Conservation (phyloP, 2,888 invertebrate genomes). For the Alcis repandata region DNA sequence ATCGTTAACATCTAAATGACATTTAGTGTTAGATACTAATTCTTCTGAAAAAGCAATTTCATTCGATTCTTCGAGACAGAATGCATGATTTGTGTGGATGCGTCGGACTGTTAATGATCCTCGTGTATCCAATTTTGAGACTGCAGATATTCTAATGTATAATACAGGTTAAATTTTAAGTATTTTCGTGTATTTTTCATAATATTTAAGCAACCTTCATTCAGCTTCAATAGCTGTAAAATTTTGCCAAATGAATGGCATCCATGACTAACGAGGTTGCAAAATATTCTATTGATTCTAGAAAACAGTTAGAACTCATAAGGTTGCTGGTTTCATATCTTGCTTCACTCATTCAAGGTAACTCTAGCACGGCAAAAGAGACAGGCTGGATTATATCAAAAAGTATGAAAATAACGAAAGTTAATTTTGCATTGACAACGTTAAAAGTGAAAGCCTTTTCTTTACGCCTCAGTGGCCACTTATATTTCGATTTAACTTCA, state of each 20-base stretch:
- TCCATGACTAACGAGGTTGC: slow-evolving; percentile 43
- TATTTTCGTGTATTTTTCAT: not conserved
- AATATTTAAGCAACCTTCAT: slow-evolving; percentile 5
- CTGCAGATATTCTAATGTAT: not conserved
- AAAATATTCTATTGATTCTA: slow-evolving; percentile 41
- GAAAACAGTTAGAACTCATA: slow-evolving; percentile 38
- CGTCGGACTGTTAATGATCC: not conserved
- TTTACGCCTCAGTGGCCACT: slow-evolving; percentile 60
- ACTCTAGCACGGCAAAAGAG: slow-evolving; percentile 35
- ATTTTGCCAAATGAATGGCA: slow-evolving; percentile 32
- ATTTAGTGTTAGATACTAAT: slow-evolving; percentile 19
- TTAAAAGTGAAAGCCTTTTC: slow-evolving; percentile 70
- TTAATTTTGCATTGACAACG: slow-evolving; percentile 54
- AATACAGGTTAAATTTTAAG: not conserved
- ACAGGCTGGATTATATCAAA: slow-evolving; percentile 40
- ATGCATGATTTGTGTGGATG: slow-evolving; percentile 10
- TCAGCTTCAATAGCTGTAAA: slow-evolving; percentile 21
- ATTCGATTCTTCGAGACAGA: slow-evolving; percentile 1
- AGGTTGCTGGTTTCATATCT: slow-evolving; percentile 40
- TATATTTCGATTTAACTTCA: slow-evolving; percentile 57
- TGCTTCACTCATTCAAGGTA: slow-evolving; percentile 37
- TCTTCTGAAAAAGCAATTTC: slow-evolving; percentile 5
- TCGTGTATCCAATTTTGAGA: slow-evolving; percentile 4
- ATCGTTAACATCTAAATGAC: slow-evolving; percentile 28
- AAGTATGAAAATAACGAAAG: slow-evolving; percentile 52